Percentiles rank a stretch among this genome's conserved stretches.
These are phyloP conservation scores for Hirtodrosophila histrioides DNA, from an alignment of 2,888 invertebrate species.

Conservation along the genomic window DNA sequence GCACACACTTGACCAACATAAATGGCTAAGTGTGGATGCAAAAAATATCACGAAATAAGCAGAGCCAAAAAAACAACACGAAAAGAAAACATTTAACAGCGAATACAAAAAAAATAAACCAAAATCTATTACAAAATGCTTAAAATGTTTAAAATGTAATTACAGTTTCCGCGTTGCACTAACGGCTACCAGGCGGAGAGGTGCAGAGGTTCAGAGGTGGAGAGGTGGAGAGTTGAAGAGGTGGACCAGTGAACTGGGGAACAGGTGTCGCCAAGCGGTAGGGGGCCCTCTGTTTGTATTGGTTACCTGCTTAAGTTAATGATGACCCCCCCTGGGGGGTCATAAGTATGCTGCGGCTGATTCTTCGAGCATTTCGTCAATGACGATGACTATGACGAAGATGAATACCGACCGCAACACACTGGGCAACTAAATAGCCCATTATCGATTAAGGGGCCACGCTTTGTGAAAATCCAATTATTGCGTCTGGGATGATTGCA, in stretches of 20 bases:
- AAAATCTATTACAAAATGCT: conserved; percentile 75
- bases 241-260: not conserved
- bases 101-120: conserved; percentile 32
- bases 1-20: conserved; percentile 76
- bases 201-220: not conserved
- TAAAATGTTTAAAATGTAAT: conserved; percentile 62
- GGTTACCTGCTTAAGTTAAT: conserved; percentile 36
- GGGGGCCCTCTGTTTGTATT: conserved; percentile 10
- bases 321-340: conserved; percentile 26
- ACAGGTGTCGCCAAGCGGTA: conserved; percentile 50
- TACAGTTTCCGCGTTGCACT: conserved; percentile 72
- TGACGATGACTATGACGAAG: conserved; percentile 46
- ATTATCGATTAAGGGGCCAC: conserved; percentile 73
- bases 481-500: conserved; percentile 23
- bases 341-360: conserved; percentile 14
- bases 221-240: conserved; percentile 13
- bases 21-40: conserved; percentile 56
- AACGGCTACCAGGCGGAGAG: conserved; percentile 1
- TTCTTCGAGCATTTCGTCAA: conserved; percentile 52
- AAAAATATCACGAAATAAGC: conserved; percentile 60
- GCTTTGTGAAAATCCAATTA: conserved; percentile 67
- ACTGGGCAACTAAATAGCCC: conserved; percentile 38
- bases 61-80: conserved; percentile 10
- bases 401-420: conserved; percentile 10
- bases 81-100: conserved; percentile 51